phyloP scores from a whole-genome alignment of 2,797 vertebrate genomes.

The Spinibarbus caldwelli region DNA sequence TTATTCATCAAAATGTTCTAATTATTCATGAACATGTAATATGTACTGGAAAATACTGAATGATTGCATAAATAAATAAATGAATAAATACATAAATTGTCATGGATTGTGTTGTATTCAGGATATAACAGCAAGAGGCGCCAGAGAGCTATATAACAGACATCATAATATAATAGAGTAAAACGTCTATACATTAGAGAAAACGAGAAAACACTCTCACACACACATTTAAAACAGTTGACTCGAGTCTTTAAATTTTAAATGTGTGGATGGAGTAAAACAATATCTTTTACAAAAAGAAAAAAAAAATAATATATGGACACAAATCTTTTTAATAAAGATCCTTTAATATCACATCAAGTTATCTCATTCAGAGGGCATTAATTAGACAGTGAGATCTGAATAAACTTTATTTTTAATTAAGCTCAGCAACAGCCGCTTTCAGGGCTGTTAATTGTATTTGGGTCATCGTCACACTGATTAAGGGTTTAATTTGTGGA shows the following conservation, averaged over 20 bases:
- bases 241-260: background rate
- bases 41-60: background rate
- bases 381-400: slow-evolving; percentile 14
- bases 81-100: background rate
- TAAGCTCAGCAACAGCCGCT: slow-evolving; percentile 23
- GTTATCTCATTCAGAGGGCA: background rate
- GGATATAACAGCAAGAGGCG: slow-evolving; percentile 18
- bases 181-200: background rate
- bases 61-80: background rate
- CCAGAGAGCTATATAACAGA: slow-evolving; percentile 22
- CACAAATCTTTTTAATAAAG: background rate
- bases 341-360: background rate
- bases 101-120: background rate
- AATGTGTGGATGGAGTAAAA: background rate
- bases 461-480: slow-evolving; percentile 33
- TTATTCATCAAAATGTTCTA: background rate
- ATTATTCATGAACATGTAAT: background rate
- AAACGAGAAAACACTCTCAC: background rate
- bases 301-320: background rate
- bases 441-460: slow-evolving; percentile 28
- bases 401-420: slow-evolving; percentile 41
- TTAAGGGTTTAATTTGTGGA: slow-evolving; percentile 48
- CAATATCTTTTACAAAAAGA: background rate
- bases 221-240: background rate
- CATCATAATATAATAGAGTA: background rate